A percentile compares a stretch with the other conserved stretches of the same genome.
These are phyloP conservation scores for Antheraea yamamai DNA, from an alignment of 2,888 invertebrate species.

Conservation along the genomic window DNA sequence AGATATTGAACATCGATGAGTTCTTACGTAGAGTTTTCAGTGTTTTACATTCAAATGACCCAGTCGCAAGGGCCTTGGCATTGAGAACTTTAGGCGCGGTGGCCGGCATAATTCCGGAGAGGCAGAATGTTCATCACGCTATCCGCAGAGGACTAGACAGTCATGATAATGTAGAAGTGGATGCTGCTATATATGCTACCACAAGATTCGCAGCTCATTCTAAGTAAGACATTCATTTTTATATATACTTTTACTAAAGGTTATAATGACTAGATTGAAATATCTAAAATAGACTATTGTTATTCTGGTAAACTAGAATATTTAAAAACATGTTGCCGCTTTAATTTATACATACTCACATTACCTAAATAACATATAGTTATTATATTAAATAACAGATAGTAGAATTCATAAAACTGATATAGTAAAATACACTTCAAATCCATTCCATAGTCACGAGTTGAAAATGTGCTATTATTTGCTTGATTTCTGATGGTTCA, in stretches of 20 bases:
- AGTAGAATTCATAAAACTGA: no score
- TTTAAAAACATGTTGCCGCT: no score
- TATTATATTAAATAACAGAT: no score
- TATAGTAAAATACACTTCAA: no score
- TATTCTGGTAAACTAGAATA: neutral
- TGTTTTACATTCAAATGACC: constrained; percentile 98
- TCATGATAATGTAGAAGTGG: constrained; percentile 96
- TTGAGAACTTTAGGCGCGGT: constrained; percentile 95
- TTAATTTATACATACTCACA: no score
- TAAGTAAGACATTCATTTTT: constrained; percentile 80
- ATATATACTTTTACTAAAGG: neutral
- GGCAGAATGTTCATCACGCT: constrained; percentile 97
- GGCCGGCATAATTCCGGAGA: constrained; percentile 95
- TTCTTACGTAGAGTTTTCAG: constrained; percentile 92
- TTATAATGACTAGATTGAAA: neutral
- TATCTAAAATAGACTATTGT: neutral
- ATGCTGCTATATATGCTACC: constrained; percentile 97
- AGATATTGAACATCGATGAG: constrained; percentile 97
- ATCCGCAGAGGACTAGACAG: constrained; percentile 96
- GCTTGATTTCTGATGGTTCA: neutral
- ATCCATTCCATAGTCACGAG: no score
- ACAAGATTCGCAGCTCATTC: constrained; percentile 97
- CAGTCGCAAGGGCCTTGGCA: constrained; percentile 95
- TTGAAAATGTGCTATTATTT: neutral
- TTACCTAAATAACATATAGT: no score